Base-by-base conservation (phyloP, 1,140 invertebrate species). In the Chionoecetes opilio region DNA sequence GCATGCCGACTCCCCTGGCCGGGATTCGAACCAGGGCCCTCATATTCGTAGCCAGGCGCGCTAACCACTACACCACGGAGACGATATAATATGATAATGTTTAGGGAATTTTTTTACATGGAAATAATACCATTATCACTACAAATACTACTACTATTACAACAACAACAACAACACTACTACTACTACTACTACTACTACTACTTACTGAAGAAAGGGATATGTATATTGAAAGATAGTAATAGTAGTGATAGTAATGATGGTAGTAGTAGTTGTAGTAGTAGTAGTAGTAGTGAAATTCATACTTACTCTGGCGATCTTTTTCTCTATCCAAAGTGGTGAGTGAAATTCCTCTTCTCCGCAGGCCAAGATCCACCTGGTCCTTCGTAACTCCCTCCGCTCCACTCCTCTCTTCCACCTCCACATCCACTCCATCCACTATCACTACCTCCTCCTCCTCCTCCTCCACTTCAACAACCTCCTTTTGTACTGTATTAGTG, bases 301-400 rank as follows among this genome's bases (percentile, higher is more conserved):
- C 34, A 8, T 21, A 93, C 94, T 95, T 82, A 95, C 94, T 95
- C 37, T 95, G 94, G 41, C 94, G 88, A 38, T 95, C 94, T 82
- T 95, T 95, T 35, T 95, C 94, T 34, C 53, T 95, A n/a, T 95
- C 94, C n/a, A 91, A 35, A 21, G 85, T 90, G 29, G 91, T 84
- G 26, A 95, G 38, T n/a, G 91, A 92, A 89, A 95, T 93, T 46
- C 94, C 94, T 90, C 90, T 85, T 34, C 94, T 95, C 41, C 75
- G 89, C 21, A 93, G 75, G n/a, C 94, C 91, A 14, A 95, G 46
- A 53, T 95, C 94, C 35, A 85, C 92, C 84, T 95, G 94, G 87
- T 95, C 94, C 75, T 95, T 95, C 0, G 86, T 82, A 3, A 82
- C 82, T 82, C 75, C 34, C 32, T 41, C 94, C 75, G 85, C 94